These are phyloP conservation scores for Drosophila parthenogenetica DNA, from an alignment of 2,888 invertebrate genomes.

Conservation along the genomic window DNA sequence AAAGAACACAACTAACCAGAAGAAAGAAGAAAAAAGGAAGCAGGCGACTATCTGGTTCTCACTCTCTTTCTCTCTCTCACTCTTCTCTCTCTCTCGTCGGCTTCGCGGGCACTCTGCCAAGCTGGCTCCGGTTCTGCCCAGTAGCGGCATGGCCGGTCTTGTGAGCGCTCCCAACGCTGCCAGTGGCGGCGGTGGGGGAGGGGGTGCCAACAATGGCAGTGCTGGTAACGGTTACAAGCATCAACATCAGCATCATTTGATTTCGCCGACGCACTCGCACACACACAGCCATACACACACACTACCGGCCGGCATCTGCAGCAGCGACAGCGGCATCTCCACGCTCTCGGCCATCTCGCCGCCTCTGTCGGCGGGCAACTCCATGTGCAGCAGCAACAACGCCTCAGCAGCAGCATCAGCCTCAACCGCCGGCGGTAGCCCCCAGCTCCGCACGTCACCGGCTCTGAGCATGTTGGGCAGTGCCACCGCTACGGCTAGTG, in stretches of 20 bases:
- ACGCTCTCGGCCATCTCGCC: conserved; percentile 82
- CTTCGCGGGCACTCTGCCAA: conserved; percentile 53
- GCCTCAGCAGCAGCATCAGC: conserved; percentile 7
- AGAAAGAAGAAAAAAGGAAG: conserved; percentile 2
- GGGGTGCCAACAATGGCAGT: conserved; percentile 30
- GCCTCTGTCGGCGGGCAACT: conserved; percentile 68
- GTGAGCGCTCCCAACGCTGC: conserved; percentile 61
- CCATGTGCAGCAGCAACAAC: conserved; percentile 47
- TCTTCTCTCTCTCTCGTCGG: neutral
- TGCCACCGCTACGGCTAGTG: conserved; percentile 58
- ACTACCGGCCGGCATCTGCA: conserved; percentile 77
- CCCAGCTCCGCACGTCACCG: conserved; percentile 78
- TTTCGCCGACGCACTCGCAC: conserved; percentile 74
- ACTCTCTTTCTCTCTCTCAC: conserved; percentile 3
- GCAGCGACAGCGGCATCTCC: conserved; percentile 82
- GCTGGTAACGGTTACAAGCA: conserved; percentile 48
- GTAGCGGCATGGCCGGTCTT: conserved; percentile 80
- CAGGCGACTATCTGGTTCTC: conserved; percentile 15
- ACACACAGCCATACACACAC: conserved; percentile 41
- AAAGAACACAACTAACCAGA: neutral
- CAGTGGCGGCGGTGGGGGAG: conserved; percentile 43
- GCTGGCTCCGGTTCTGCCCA: conserved; percentile 85
- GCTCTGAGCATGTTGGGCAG: conserved; percentile 74
- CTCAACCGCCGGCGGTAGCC: conserved; percentile 62
- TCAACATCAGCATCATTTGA: conserved; percentile 56